phyloP scores from a whole-genome alignment of 1,140 invertebrate species.

The Hestina assimilis region DNA sequence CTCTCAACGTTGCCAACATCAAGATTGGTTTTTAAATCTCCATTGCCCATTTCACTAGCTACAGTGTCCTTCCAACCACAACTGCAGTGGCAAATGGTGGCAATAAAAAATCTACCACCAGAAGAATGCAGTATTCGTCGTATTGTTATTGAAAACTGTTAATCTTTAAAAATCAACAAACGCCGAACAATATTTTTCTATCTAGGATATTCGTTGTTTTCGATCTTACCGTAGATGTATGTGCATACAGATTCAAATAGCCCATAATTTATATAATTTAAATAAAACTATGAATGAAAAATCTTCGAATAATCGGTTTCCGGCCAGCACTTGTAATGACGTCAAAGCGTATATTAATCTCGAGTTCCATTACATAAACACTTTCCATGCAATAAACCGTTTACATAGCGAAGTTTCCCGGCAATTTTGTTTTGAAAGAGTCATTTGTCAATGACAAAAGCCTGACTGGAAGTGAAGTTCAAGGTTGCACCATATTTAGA shows the following conservation, averaged over 20 bases:
- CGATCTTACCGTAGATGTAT: too few species aligned
- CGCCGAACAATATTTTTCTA: too few species aligned
- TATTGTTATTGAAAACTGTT: too few species aligned
- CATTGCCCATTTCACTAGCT: too few species aligned
- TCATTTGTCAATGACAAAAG: slow-evolving; percentile 24
- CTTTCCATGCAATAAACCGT: slow-evolving; percentile 17
- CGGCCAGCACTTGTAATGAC: background rate
- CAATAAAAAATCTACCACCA: too few species aligned
- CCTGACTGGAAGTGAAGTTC: slow-evolving; percentile 18
- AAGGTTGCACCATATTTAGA: slow-evolving; percentile 24
- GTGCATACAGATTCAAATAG: background rate
- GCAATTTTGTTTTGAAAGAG: slow-evolving; percentile 15
- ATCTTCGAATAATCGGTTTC: background rate
- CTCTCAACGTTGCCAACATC: too few species aligned
- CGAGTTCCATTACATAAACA: slow-evolving; percentile 18
- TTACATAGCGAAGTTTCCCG: slow-evolving; percentile 9
- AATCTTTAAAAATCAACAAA: too few species aligned
- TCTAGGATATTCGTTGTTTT: too few species aligned
- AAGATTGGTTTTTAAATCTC: too few species aligned
- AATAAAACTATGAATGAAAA: background rate
- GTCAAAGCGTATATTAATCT: slow-evolving; percentile 15
- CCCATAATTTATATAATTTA: background rate
- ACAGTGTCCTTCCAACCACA: too few species aligned
- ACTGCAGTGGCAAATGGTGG: too few species aligned
- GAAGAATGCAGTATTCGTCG: too few species aligned